Base-by-base conservation (phyloP, 2,797 vertebrate species). In the Eremophila alpestris region DNA sequence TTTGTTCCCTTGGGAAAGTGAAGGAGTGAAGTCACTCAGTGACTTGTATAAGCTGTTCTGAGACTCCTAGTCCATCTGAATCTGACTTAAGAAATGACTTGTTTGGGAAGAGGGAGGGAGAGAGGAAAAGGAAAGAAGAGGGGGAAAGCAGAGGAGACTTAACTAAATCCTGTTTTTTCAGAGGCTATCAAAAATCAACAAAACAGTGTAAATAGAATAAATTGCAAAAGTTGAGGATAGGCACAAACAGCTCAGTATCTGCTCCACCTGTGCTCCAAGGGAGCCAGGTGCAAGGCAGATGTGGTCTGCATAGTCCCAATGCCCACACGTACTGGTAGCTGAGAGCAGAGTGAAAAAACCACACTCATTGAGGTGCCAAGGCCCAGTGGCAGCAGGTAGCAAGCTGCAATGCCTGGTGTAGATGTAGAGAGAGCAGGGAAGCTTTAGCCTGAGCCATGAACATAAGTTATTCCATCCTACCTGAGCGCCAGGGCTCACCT, bases 1-100 rank as follows among this genome's bases (percentile, higher is more conserved):
- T 92, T 78, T 78, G 46, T 80, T 93, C 70, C 69, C 77, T 83
- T 83, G 90, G 79, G 88, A 95, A 96, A 93, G 11, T 26, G 60
- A 46, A 83, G 54, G 52, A 63, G 41, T 73, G 36, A 90, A 90
- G 41, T 49, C 71, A 73, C 40, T 69, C 21, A 40, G 65, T 38
- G 38, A 54, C 21, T 65, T 77, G 23, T 16, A 49, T 59, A 70
- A 87, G 34, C 21, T 83, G 23, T 80, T 87, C 48, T 29, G 70
- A 45, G 14, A 24, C 32, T 92, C 30, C 13, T 16, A 54, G 24
- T 45, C 38, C 56, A 41, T 58, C 56, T 38, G 18, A 74, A 69
- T 55, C 45, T 63, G 7, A 36, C 32, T 55, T 65, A 52, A 67
- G 36, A 63, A 78, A 19, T 22, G 26, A 23, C 29, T 62, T 49